phyloP scores from a whole-genome alignment of 2,888 invertebrate genomes.

The Bembecia ichneumoniformis region DNA sequence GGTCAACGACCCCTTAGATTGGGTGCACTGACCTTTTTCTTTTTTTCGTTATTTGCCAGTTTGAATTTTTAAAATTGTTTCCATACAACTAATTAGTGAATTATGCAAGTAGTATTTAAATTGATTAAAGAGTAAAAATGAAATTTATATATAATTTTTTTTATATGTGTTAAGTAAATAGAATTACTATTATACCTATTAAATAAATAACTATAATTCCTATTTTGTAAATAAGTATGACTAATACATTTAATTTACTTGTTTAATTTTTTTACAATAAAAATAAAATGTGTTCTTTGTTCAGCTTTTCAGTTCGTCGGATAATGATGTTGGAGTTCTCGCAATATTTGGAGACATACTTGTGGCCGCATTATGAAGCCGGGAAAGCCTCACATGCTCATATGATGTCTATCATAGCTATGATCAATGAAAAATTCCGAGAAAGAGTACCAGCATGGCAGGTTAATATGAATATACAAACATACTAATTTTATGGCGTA shows the following conservation, averaged over 20 bases:
- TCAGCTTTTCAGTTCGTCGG: constrained; percentile 84
- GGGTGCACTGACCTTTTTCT: constrained; percentile 51
- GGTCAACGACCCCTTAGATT: constrained; percentile 57
- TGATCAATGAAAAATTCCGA: constrained; percentile 98
- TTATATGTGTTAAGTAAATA: background rate
- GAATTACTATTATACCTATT: background rate
- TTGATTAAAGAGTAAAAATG: background rate
- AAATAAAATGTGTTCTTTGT: constrained; percentile 14
- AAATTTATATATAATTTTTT: background rate
- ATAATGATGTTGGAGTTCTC: constrained; percentile 98
- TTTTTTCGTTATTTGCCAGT: constrained; percentile 38
- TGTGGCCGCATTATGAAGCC: constrained; percentile 94
- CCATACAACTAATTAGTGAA: background rate
- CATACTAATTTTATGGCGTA: too few species aligned
- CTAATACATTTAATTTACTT: background rate
- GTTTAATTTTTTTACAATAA: background rate
- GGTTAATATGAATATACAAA: constrained; percentile 42
- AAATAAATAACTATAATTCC: background rate
- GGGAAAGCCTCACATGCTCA: constrained; percentile 86
- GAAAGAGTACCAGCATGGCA: constrained; percentile 98
- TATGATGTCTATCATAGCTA: constrained; percentile 96
- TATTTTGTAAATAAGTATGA: background rate
- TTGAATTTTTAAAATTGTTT: background rate
- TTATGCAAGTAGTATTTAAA: background rate
- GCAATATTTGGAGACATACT: constrained; percentile 95